Evolutionary conservation across 1,140 invertebrate species (phyloP), one percentile per base, ranked within the genome.

Genomic region (Charaxes varanes): DNA sequence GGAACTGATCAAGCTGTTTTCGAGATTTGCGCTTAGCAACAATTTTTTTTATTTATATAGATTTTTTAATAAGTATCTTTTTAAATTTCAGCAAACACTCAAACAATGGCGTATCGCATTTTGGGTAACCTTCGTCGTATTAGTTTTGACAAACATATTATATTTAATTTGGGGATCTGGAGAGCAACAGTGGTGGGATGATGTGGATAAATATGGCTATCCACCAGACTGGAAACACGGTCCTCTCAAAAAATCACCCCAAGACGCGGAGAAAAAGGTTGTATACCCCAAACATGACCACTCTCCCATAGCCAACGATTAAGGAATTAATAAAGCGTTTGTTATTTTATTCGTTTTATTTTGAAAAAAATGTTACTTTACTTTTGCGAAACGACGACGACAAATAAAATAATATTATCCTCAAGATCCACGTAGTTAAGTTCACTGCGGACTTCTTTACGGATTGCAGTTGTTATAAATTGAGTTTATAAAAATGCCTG

Each of bases 81-180:
- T 23, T 37, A 12, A 21, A 28, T 87, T 88, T 47, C 70, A 94
- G 92, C 88, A 90, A 71, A 88, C 88, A 5, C 58, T 91, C 4
- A 64, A 81, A 4, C 88, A 94, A 74, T 96, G 94, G 94, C 86
- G 91, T 23, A 71, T 86, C 2, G 79, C 74, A 13, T 80, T 80
- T 30, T 80, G 74, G 72, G 55, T 66, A 0, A 69, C 73, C 36
- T 76, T 71, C 34, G 47, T 37, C 1, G 65, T 94, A 1, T 90
- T 94, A 41, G 62, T 89, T 4, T 65, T 88, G 5, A 93, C 93
- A 0, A 93, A 92, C 46, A 36, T 91, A 1, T 48, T 94, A 0
- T 96, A 92, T 59, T 49, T 90, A 6, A 59, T 93, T 4, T 90
- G 88, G 78, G 91, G 89, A 1, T 90, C 89, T 18, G 91, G 89